Base-by-base conservation (phyloP, 2,888 invertebrate genomes). In the Phortica magna region DNA sequence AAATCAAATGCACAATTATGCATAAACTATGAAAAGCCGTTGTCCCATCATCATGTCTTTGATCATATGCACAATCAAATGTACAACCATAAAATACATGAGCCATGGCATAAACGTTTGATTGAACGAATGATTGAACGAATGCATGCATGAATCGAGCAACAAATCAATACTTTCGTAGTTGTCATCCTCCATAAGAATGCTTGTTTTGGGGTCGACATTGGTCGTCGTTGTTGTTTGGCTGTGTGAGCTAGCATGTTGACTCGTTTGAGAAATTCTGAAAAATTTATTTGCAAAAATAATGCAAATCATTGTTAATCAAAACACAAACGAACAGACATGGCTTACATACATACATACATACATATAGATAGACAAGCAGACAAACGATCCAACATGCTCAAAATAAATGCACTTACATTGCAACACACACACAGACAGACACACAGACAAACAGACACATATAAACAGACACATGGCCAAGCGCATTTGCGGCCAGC, bases 301-400 rank as follows among this genome's bases (percentile, higher is more conserved):
- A 88, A 85, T 88, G 88, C 84, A 88, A 85, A 88, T 86, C 88
- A 88, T 84, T 83, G 85, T 81, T 88, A 88, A 86, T 87, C 88
- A 88, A 83, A 84, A 79, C 55, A 57, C 19, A 75, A 59, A 31
- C 71, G 17, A 67, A 79, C 73, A 74, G 19, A 39, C 48, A 48
- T 41, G 55, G 39, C 14, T 68, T 77, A 70, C 76, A 80, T 59
- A 74, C 76, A 67, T 31, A 74, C 74, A 78, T 17, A 14, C 76
- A 80, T 59, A 74, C 76, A 67, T 31, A 74, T 73, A 78, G 5
- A 14, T 53, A 53, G 53, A 65, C 41, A 65, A 14, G 19, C 41
- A 41, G 7, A 65, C 14, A 14, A 65, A 12, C 6, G 10, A 41
- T 7, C 59, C 6, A 48, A 42, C 39, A 71, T 22, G 70, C 53